phyloP scores from a whole-genome alignment of 2,113 vertebrate genomes.

The Crotalus helleri region DNA sequence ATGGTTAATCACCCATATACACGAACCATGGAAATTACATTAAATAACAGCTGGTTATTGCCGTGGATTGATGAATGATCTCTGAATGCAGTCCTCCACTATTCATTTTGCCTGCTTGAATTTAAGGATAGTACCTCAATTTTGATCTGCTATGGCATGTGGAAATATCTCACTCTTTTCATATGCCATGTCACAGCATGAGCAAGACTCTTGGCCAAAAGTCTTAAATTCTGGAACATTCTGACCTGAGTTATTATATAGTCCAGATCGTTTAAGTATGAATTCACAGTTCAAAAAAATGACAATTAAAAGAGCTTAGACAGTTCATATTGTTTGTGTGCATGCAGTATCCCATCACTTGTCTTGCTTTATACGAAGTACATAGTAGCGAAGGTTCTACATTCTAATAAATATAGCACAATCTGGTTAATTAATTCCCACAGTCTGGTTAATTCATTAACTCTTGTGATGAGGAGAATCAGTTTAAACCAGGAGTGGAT shows the following conservation, averaged over 20 bases:
- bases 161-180: not conserved
- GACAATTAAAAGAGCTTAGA: not conserved
- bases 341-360: not conserved
- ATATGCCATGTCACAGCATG: not conserved
- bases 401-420: not conserved
- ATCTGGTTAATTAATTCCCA: not conserved
- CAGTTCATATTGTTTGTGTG: not conserved
- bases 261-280: not conserved
- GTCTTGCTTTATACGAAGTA: not conserved
- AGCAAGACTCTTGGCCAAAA: not conserved
- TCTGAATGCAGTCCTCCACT: not conserved
- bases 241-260: not conserved
- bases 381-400: not conserved
- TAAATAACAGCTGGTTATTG: not conserved
- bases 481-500: not conserved
- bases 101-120: not conserved
- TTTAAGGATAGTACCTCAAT: not conserved
- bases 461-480: not conserved
- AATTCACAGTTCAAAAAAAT: not conserved
- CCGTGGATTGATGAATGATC: not conserved
- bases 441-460: rapidly evolving
- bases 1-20: not conserved
- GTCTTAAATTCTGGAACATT: not conserved
- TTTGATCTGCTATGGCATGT: not conserved
- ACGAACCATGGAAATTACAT: not conserved